phyloP scores from a whole-genome alignment of 2,113 vertebrate species.

The Setophaga kirtlandii region DNA sequence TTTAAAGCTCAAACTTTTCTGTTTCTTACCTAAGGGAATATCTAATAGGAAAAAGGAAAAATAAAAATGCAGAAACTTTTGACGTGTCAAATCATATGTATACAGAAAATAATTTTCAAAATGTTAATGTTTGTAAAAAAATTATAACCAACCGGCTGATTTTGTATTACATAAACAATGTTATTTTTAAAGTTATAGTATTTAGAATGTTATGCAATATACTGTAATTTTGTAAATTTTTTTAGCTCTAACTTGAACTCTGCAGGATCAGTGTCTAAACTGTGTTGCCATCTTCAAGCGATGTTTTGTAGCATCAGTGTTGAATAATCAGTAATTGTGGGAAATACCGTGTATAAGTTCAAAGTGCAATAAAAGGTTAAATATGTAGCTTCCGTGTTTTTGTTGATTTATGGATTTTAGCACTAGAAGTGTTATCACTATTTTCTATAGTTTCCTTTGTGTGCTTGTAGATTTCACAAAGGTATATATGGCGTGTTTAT shows the following conservation, averaged over 20 bases:
- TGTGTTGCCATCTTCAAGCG: background rate
- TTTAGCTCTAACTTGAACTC: background rate
- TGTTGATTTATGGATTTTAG: background rate
- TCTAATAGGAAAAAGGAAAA: background rate
- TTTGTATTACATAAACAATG: background rate
- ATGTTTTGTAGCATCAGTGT: background rate
- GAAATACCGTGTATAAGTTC: conserved; percentile 1
- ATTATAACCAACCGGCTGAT: background rate
- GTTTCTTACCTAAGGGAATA: background rate
- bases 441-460: background rate
- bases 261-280: background rate
- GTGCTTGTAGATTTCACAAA: accelerated
- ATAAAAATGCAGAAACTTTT: background rate
- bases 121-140: background rate
- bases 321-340: background rate
- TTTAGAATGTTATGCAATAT: background rate
- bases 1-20: background rate
- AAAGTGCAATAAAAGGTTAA: conserved; percentile 59
- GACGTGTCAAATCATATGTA: background rate
- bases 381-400: background rate
- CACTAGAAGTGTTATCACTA: accelerated
- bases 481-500: accelerated
- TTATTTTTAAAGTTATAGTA: background rate
- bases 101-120: background rate
- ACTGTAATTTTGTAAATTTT: conserved; percentile 4